Evolutionary conservation across 2,113 vertebrate genomes (phyloP).

Genomic region (Muntiacus reevesi): DNA sequence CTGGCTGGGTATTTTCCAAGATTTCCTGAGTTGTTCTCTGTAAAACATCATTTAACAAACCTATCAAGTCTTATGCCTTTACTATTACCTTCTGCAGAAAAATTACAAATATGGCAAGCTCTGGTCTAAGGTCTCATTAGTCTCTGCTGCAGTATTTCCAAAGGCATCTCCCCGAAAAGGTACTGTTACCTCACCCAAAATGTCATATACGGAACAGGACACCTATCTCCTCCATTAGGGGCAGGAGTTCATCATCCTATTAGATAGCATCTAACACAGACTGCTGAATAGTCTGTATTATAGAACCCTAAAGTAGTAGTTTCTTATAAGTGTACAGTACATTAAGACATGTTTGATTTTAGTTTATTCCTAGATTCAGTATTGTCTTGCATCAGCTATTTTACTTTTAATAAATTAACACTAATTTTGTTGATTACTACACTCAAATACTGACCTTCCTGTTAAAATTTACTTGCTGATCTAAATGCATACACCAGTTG

Average conservation of each 20-base stretch:
- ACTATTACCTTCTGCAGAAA: not conserved
- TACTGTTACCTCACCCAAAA: not conserved
- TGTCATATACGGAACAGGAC: not conserved
- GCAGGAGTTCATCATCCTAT: not conserved
- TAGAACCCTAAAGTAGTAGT: not conserved
- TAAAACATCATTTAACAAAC: not conserved
- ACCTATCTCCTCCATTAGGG: not conserved
- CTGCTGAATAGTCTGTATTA: not conserved
- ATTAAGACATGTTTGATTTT: not conserved
- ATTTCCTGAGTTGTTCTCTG: not conserved
- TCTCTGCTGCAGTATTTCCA: not conserved
- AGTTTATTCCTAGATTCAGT: constrained; percentile 17
- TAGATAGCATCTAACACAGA: not conserved
- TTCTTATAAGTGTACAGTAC: not conserved
- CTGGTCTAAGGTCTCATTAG: not conserved
- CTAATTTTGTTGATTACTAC: constrained; percentile 12
- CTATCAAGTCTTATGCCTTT: not conserved
- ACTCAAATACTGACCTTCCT: not conserved
- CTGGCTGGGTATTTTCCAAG: not conserved
- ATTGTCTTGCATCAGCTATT: constrained; percentile 19
- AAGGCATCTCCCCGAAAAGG: not conserved
- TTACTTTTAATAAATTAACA: not conserved
- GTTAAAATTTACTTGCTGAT: not conserved
- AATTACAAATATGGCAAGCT: not conserved
- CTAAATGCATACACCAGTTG: not conserved